Evolutionary conservation across 92 coral and sea anemone genomes (phyloP), one percentile per base, ranked within the genome.

Genomic region (Heteractis magnifica): DNA sequence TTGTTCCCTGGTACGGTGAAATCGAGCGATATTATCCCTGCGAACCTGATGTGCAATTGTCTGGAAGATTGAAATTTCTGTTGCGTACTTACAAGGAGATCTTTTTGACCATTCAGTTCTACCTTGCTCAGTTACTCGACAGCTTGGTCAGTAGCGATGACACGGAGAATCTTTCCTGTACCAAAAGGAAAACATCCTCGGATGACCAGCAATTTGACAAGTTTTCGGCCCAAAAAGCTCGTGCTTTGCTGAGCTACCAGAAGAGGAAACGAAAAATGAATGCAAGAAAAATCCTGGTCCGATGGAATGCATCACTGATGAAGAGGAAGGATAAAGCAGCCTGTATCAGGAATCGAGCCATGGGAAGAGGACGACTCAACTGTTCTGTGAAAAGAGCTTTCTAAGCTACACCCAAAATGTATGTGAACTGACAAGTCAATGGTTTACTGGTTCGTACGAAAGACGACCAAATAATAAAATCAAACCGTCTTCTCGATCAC

Each of bases 351-450:
- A 90, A 81, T 71, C 78, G 86, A 65, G 91, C 91, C 8, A 87
- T 87, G 91, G 78, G 80, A 48, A 79, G 68, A 23, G 82, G 51
- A 12, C 75, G 87, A 65, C 71, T 84, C 65, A 80, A 82, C 53
- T 76, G 89, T 23, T 84, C 80, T 19, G 91, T 88, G 50, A 84
- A 65, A 73, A 80, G 89, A 44, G 86, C 91, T 19, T 87, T 84
- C 49, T 90, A 76, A 75, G 12, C 58, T 9, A n/a, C 53, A 34
- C 5, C 19, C 52, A 75, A 26, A 11, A 75, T 49, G 49, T 2
- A 11, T 6, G 74, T n/a, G 10, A 0, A 68, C 14, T 68, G 73
- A 68, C 21, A 68, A 26, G 26, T 26, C 26, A 26, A 34, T 34
- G 44, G 44, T 34, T 1, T 34, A 34, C 44, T 2, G 44, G 3